Conservation (phyloP, 2,113 vertebrate genomes). For the Muntiacus muntjak region DNA sequence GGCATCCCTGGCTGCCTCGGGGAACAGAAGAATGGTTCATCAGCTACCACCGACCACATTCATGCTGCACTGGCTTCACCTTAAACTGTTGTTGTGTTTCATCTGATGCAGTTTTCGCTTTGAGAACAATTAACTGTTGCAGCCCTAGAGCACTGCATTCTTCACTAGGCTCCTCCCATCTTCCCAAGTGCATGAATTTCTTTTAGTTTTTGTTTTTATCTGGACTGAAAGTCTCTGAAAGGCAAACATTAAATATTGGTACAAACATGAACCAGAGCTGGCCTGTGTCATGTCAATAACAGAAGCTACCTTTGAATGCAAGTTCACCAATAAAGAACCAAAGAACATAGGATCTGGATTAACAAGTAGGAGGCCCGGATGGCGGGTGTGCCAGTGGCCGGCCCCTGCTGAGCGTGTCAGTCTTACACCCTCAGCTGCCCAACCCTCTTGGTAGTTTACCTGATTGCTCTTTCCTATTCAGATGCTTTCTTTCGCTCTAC, state of each 20-base stretch:
- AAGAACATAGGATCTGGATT: fast-evolving
- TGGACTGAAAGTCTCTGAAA: not conserved
- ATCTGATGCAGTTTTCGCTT: not conserved
- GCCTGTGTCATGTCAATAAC: fast-evolving
- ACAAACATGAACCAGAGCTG: fast-evolving
- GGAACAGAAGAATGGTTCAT: fast-evolving
- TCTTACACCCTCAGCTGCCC: fast-evolving
- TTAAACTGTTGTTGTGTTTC: not conserved
- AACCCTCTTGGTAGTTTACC: fast-evolving
- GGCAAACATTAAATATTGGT: not conserved
- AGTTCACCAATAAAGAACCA: not conserved
- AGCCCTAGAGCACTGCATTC: fast-evolving
- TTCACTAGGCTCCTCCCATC: fast-evolving
- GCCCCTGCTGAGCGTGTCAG: fast-evolving
- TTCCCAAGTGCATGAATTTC: fast-evolving
- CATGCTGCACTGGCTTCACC: too few relatives aligned
- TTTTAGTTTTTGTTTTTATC: not conserved
- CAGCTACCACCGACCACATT: fast-evolving
- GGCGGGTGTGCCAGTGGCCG: fast-evolving
- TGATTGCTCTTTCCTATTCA: fast-evolving
- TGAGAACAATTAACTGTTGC: not conserved
- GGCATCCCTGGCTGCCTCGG: fast-evolving
- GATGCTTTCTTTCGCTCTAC: not conserved
- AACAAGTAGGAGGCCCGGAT: fast-evolving
- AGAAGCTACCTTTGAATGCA: not conserved